phyloP scores from a whole-genome alignment of 2,888 invertebrate species.

The Xylota segnis region DNA sequence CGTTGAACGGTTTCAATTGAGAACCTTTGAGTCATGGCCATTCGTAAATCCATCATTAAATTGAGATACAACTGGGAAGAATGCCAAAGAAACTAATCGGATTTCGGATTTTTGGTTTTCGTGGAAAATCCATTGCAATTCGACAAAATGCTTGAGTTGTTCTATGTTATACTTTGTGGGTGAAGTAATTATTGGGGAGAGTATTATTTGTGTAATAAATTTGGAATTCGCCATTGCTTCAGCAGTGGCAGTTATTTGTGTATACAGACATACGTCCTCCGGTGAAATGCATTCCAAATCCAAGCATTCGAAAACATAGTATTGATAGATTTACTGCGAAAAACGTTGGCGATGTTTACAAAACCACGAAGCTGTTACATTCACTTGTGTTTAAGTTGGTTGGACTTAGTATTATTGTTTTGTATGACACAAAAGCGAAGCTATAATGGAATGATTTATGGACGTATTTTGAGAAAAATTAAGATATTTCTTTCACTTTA shows the following conservation, averaged over 20 bases:
- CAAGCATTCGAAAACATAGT: too few species aligned
- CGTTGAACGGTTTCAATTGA: slow-evolving; percentile 41
- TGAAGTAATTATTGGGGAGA: neutral
- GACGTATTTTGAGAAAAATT: too few species aligned
- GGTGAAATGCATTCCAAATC: too few species aligned
- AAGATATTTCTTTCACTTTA: too few species aligned
- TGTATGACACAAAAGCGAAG: too few species aligned
- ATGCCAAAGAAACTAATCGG: slow-evolving; percentile 47
- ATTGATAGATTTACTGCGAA: too few species aligned
- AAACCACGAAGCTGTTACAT: too few species aligned
- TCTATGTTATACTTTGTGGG: neutral
- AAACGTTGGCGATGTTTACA: too few species aligned
- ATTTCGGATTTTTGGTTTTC: neutral
- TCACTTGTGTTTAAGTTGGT: too few species aligned
- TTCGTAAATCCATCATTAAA: slow-evolving; percentile 26
- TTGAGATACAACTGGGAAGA: slow-evolving; percentile 43
- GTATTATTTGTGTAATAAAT: neutral
- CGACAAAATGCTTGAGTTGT: neutral
- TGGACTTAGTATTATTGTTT: too few species aligned
- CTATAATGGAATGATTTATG: too few species aligned
- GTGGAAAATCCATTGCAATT: neutral
- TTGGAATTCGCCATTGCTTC: neutral
- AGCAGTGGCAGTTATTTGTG: neutral
- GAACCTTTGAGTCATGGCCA: slow-evolving; percentile 34
- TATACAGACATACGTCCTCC: neutral